Conservation (phyloP, 2,888 invertebrate genomes). For the Polia nebulosa region DNA sequence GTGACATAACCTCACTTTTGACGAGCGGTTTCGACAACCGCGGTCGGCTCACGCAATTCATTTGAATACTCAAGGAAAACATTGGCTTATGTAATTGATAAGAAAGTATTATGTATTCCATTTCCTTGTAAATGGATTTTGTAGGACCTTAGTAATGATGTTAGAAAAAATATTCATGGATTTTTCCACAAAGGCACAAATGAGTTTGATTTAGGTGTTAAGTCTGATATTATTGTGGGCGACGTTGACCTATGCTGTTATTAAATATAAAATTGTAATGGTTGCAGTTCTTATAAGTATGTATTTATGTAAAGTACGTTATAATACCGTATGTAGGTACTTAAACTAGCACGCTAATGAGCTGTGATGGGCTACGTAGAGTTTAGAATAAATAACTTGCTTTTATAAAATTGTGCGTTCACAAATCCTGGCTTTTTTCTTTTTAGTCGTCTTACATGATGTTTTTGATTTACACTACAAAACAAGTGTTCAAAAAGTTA, state of each 20-base stretch:
- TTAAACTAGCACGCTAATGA: constrained; percentile 28
- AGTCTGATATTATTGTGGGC: constrained; percentile 12
- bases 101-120: constrained; percentile 62
- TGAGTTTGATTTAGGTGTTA: not conserved
- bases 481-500: not conserved
- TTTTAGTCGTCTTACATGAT: not conserved
- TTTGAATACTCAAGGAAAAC: constrained; percentile 77
- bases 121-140: constrained; percentile 60
- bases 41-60: constrained; percentile 72
- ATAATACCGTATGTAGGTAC: constrained; percentile 16
- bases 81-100: constrained; percentile 72
- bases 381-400: constrained; percentile 6
- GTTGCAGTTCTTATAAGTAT: constrained; percentile 30
- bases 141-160: constrained; percentile 47
- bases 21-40: constrained; percentile 64
- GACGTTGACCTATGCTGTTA: constrained; percentile 26
- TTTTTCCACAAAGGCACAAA: constrained; percentile 15
- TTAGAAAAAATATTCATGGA: constrained; percentile 31
- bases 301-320: constrained; percentile 52
- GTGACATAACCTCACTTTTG: constrained; percentile 69
- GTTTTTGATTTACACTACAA: not conserved
- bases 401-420: constrained; percentile 18
- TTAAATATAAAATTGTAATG: constrained; percentile 31
- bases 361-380: not conserved
- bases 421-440: not conserved